phyloP scores from a whole-genome alignment of 2,113 vertebrate species.

The Pongo abelii region DNA sequence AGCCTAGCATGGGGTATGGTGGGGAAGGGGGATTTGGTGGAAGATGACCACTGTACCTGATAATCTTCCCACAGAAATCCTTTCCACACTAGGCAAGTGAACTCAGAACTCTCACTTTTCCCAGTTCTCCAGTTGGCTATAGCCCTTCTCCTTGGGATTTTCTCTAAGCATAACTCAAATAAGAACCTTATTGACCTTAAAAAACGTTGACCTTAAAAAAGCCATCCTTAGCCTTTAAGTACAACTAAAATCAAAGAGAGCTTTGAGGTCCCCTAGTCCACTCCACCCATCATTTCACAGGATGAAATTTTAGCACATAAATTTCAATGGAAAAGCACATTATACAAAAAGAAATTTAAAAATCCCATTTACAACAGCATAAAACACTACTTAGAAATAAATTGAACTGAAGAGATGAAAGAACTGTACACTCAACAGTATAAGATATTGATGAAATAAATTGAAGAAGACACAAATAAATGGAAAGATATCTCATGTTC shows the following conservation, averaged over 20 bases:
- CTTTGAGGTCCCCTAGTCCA: not conserved
- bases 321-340: not conserved
- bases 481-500: not conserved
- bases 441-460: not conserved
- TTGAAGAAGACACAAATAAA: not conserved
- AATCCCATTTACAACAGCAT: not conserved
- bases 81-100: not conserved
- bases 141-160: not conserved
- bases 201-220: not conserved
- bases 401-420: not conserved
- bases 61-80: not conserved
- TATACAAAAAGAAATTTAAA: not conserved
- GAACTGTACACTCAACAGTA: not conserved
- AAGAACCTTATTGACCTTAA: not conserved
- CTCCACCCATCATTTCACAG: not conserved
- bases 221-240: not conserved
- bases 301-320: not conserved
- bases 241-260: not conserved
- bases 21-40: not conserved
- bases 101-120: not conserved
- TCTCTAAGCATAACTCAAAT: not conserved
- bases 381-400: not conserved
- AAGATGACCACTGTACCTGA: not conserved
- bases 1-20: not conserved
- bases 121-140: not conserved